Base-by-base conservation (phyloP, 2,797 vertebrate species). In the Rhinophrynus dorsalis region DNA sequence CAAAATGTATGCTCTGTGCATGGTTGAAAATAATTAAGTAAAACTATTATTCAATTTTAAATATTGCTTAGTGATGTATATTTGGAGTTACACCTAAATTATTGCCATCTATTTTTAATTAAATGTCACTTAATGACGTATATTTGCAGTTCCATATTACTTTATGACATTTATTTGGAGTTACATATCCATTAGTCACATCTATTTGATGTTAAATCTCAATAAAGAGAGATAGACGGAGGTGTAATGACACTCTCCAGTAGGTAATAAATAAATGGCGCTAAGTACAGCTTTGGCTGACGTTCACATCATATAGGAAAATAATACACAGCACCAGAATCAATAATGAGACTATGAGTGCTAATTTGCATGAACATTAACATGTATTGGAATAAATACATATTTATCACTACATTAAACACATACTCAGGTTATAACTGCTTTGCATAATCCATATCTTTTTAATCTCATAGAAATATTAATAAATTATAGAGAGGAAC, bases 191-290 rank as follows among this genome's bases (percentile, higher is more conserved):
- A 69, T 69, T 69, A 69, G 57, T 62, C 12, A 52, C 45, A 69
- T 42, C 26, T 61, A 69, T 61, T 54, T 60, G 27, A 69, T 61
- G 35, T 60, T 54, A 69, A 69, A 69, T 69, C 48, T 45, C 48
- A 45, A 62, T 69, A 69, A 7, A 44, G 47, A 44, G 48, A 35
- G 35, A 33, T 5, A 45, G 57, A 52, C 40, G 26, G 12, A 60
- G 17, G 57, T 18, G 21, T 54, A 32, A 23, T 33, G 7, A 12
- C 52, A 33, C 35, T 40, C 9, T 35, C 10, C 9, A 44, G 10
- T 6, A 18, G 33, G 48, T 12, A 58, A 26, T 57, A 23, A 68
- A 69, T 52, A 51, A 23, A 13, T 32, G 56, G 32, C 5, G 35
- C 51, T 37, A 51, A 42, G 67, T 30, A 12, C 3, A 33, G 21